Evolutionary conservation across 2,888 invertebrate species (phyloP).

Genomic region (Troides aeacus): DNA sequence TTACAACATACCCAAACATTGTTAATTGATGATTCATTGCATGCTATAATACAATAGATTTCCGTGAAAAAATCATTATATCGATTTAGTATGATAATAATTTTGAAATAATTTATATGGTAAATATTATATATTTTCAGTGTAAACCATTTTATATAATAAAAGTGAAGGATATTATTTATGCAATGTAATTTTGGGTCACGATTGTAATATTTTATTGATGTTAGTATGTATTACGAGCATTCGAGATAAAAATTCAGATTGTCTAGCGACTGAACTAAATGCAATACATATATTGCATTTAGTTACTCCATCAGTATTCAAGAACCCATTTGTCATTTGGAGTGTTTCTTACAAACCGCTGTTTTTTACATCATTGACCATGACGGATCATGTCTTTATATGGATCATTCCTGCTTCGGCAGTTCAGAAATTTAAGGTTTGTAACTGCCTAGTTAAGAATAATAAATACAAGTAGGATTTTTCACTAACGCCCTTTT

Average conservation of each 20-base stretch:
- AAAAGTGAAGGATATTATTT: no score
- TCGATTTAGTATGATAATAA: no score
- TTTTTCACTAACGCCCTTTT: neutral
- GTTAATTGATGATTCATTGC: no score
- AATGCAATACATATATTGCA: neutral
- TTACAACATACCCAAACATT: no score
- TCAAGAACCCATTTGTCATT: neutral
- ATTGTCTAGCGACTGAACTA: neutral
- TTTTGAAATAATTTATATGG: no score
- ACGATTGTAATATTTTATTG: neutral
- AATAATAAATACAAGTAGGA: slow-evolving; percentile 8
- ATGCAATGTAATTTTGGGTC: no score
- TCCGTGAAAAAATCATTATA: no score
- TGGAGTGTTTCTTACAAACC: slow-evolving; percentile 12
- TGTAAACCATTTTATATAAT: no score
- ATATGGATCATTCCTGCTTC: slow-evolving; percentile 4
- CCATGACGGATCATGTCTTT: slow-evolving; percentile 13
- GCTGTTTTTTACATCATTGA: slow-evolving; percentile 18
- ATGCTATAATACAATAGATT: no score
- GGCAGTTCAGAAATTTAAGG: slow-evolving; percentile 10
- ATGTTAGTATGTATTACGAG: neutral
- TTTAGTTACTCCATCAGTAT: neutral
- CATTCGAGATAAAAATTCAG: neutral
- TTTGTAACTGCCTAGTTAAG: slow-evolving; percentile 7
- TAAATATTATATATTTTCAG: no score